A percentile compares a stretch with the other conserved stretches of the same genome.
phyloP scores from a whole-genome alignment of 2,797 vertebrate genomes.

The Rhinogobio ventralis region DNA sequence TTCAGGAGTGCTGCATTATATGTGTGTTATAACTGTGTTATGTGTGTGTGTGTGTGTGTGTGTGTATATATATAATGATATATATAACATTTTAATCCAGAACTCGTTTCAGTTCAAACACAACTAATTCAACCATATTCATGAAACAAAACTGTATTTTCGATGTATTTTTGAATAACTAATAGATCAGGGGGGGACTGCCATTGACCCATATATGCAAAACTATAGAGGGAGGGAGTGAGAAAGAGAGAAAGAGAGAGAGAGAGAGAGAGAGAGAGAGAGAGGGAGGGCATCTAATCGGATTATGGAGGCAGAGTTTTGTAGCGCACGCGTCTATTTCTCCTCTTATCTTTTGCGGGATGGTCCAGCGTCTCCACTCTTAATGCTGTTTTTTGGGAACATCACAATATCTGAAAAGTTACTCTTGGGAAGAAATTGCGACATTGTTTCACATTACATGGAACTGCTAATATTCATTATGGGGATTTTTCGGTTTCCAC shows the following conservation, averaged over 20 bases:
- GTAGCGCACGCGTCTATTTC: slow-evolving; percentile 60
- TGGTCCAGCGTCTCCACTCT: slow-evolving; percentile 37
- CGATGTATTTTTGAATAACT: background rate
- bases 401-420: background rate
- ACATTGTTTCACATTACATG: background rate
- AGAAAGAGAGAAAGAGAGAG: background rate
- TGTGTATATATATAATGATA: too few species aligned
- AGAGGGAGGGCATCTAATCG: slow-evolving; percentile 75
- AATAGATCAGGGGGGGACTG: background rate
- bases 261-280: background rate
- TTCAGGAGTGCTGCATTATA: too few species aligned
- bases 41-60: background rate
- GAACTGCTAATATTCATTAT: background rate
- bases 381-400: background rate
- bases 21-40: too few species aligned
- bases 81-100: background rate
- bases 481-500: background rate
- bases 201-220: slow-evolving; percentile 16
- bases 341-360: slow-evolving; percentile 61
- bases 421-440: background rate
- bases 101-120: too few species aligned
- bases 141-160: background rate
- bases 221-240: background rate
- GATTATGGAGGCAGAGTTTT: slow-evolving; percentile 80
- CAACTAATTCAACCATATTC: background rate